Percentiles rank a stretch among this genome's conserved stretches.
Evolutionary conservation across 2,113 vertebrate species (phyloP).

Genomic region (Oreochromis niloticus): DNA sequence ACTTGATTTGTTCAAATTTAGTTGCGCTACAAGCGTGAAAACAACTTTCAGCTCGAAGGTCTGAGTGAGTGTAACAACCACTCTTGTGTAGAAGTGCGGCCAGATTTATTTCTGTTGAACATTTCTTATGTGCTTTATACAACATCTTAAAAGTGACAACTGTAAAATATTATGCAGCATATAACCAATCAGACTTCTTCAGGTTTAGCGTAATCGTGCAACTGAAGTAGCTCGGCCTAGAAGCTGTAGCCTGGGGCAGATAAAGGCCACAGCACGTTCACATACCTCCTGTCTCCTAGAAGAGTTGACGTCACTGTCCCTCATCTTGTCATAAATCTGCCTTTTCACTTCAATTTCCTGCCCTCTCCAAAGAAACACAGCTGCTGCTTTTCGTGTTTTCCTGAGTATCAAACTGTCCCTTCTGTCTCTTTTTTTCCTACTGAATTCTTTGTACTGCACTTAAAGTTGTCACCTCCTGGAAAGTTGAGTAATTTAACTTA

Average conservation of each 20-base stretch:
- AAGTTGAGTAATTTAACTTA: constrained; percentile 1
- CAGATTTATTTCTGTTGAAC: neutral
- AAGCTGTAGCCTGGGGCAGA: constrained; percentile 8
- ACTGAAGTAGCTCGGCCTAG: neutral
- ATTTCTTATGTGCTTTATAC: neutral
- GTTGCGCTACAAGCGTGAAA: neutral
- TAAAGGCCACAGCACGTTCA: neutral
- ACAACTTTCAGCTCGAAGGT: neutral
- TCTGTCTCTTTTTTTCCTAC: neutral
- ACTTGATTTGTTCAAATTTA: neutral
- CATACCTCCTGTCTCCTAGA: constrained; percentile 32
- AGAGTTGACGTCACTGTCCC: constrained; percentile 20
- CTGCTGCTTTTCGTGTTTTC: neutral
- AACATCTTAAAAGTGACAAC: neutral
- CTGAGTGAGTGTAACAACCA: neutral
- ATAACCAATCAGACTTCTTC: neutral
- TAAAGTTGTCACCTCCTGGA: neutral
- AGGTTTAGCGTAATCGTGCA: neutral
- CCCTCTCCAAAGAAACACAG: neutral
- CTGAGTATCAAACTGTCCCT: neutral
- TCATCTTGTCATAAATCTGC: constrained; percentile 42
- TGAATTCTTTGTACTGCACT: neutral
- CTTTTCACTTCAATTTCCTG: neutral
- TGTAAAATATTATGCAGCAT: neutral
- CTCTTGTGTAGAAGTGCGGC: neutral